These are phyloP conservation scores for Rutpela maculata DNA, from an alignment of 2,888 invertebrate species.

Conservation along the genomic window DNA sequence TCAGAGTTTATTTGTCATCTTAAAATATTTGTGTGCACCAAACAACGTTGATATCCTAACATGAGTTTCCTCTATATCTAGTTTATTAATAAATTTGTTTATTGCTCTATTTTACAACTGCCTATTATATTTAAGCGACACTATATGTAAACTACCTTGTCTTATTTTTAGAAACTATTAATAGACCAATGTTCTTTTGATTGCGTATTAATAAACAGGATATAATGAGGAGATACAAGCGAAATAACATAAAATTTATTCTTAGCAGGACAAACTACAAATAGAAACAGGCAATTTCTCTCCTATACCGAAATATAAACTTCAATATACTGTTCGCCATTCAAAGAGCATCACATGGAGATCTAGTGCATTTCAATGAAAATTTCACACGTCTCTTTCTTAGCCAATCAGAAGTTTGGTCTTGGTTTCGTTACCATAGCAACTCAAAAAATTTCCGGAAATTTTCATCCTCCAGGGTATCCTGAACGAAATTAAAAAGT, in stretches of 20 bases:
- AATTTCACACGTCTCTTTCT: no score
- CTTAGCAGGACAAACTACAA: background rate
- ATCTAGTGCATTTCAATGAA: no score
- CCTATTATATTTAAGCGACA: conserved; percentile 15
- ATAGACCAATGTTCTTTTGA: conserved; percentile 50
- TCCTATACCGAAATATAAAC: background rate
- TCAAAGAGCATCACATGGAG: no score
- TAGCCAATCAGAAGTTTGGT: no score
- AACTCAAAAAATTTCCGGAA: no score
- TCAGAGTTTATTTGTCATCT: no score
- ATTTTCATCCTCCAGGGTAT: no score
- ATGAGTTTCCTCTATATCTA: background rate
- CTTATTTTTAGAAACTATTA: conserved; percentile 58
- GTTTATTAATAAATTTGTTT: conserved; percentile 12
- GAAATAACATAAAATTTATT: conserved; percentile 17
- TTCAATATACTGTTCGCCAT: background rate
- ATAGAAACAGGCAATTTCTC: background rate
- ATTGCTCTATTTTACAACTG: conserved; percentile 23
- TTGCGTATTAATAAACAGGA: conserved; percentile 36
- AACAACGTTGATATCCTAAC: background rate
- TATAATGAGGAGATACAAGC: conserved; percentile 21
- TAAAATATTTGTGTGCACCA: background rate
- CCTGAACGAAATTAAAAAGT: no score
- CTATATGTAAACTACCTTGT: conserved; percentile 48
- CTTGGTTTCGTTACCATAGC: no score